Base-by-base conservation (phyloP, 1,140 invertebrate species). In the Tribolium castaneum region DNA sequence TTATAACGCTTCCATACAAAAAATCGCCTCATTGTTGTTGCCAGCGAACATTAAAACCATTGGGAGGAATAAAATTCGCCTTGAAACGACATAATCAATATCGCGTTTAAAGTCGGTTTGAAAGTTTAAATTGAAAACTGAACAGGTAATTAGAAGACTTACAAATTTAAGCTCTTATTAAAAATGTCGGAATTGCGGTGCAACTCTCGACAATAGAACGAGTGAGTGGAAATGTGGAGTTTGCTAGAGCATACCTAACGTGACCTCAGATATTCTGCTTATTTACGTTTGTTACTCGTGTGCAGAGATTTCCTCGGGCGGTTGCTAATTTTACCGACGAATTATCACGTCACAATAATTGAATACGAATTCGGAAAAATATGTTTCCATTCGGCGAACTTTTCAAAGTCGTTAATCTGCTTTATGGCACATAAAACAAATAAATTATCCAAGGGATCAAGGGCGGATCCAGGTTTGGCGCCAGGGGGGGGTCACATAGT, bases 41-140 rank as follows among this genome's bases (percentile, higher is more conserved):
- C 1, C 16, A 1, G 16, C 16, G 16, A 19, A 19, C 2, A 19
- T 19, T 19, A 39, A 39, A 39, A 39, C 1, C 6, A 10, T 39
- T 6, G 0, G 34, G 34, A 39, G 34, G 6, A 10, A 39, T 6
- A 1, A 2, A 2, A 39, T 39, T 19, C 16, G n/a, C n/a, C n/a
- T n/a, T n/a, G 16, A 19, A 19, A 19, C 6, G 34, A 39, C 39
- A 45, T 45, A 45, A 45, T 45, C 39, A 45, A 45, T 45, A 45
- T 52, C 51, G 51, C 1, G 16, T 59, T 59, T 25, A 5, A 22
- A 59, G n/a, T 59, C 54, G 30, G 54, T 59, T 59, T 59, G 54
- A 25, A 22, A 59, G 54, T 59, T 59, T 59, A 59, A 59, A 59
- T 59, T 59, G 54, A 25, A 59, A 59, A 59, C 19, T 59, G 51